Evolutionary conservation across 2,797 vertebrate species (phyloP).

Genomic region (Sylvilagus floridanus): DNA sequence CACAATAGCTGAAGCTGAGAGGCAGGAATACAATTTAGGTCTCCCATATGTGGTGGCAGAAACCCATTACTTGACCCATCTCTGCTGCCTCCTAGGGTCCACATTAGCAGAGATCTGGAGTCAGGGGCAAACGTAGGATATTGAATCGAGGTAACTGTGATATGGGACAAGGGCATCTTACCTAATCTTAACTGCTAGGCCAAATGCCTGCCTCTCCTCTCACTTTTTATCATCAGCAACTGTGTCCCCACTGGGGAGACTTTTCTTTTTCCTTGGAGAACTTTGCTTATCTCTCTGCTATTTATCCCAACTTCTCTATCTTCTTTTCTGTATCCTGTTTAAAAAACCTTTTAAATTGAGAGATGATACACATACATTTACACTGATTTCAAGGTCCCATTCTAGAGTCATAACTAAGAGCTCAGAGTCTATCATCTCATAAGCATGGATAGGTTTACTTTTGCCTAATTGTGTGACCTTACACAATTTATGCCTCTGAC

Average conservation of each 20-base stretch:
- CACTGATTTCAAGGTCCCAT: conserved; percentile 60
- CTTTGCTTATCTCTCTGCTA: conserved; percentile 28
- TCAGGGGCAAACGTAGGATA: too few relatives aligned
- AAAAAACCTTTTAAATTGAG: conserved; percentile 41
- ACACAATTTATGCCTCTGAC: neutral
- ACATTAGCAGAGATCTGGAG: too few relatives aligned
- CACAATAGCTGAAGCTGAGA: too few relatives aligned
- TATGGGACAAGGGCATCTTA: too few relatives aligned
- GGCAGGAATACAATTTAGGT: too few relatives aligned
- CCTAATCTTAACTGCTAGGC: too few relatives aligned
- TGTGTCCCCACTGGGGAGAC: neutral
- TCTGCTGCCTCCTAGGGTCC: too few relatives aligned
- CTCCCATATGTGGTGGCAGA: too few relatives aligned
- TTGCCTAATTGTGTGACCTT: conserved; percentile 36
- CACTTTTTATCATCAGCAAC: conserved; percentile 53
- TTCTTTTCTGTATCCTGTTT: conserved; percentile 42
- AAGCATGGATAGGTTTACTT: conserved; percentile 27
- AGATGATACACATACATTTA: conserved; percentile 29
- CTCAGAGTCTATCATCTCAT: conserved; percentile 41
- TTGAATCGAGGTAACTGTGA: too few relatives aligned
- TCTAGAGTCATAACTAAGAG: conserved; percentile 36
- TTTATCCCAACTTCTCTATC: neutral
- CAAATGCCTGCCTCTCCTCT: neutral
- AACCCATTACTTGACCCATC: too few relatives aligned
- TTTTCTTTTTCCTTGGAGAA: conserved; percentile 44